phyloP scores from a whole-genome alignment of 2,113 vertebrate genomes.

The Leptocoma aspasia region DNA sequence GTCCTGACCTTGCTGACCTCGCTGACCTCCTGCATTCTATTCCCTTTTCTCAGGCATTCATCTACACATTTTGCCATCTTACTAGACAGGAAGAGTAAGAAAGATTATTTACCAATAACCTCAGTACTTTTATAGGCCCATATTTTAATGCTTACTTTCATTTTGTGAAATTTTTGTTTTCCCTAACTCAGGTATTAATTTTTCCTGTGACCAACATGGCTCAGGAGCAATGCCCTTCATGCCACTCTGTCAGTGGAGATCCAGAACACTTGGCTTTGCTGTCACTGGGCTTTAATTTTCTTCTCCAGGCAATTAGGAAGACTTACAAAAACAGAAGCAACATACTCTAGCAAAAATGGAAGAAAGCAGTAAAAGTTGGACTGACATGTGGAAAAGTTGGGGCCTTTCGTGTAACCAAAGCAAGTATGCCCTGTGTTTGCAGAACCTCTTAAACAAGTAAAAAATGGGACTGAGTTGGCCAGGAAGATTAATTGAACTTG shows the following conservation, averaged over 20 bases:
- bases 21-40: background rate
- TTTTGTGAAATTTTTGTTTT: background rate
- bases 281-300: background rate
- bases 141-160: background rate
- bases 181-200: background rate
- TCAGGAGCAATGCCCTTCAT: background rate
- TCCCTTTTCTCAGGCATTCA: background rate
- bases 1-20: background rate
- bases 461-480: background rate
- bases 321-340: background rate
- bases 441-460: background rate
- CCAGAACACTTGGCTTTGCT: background rate
- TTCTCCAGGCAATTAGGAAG: background rate
- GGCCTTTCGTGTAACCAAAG: background rate
- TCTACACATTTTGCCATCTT: background rate
- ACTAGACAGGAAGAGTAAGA: background rate
- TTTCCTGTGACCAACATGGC: background rate
- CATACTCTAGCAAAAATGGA: background rate
- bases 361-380: background rate
- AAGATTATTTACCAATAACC: background rate
- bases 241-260: background rate
- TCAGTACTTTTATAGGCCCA: background rate
- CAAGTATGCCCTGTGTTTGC: background rate
- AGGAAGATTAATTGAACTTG: background rate
- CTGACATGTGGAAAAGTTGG: background rate